Evolutionary conservation across 2,113 vertebrate species (phyloP).

Genomic region (Gallinago paraguaiae): DNA sequence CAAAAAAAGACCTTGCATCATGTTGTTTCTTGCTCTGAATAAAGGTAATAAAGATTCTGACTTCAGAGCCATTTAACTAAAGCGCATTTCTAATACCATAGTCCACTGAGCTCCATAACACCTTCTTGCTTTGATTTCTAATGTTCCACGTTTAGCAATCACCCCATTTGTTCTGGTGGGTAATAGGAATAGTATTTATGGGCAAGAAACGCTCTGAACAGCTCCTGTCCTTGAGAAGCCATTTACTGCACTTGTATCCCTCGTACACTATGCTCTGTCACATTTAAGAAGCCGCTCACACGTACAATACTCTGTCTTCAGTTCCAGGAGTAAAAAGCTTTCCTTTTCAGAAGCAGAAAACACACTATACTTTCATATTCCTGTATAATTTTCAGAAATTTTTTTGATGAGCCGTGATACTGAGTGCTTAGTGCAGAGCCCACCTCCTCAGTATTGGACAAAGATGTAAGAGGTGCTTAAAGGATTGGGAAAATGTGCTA

Average conservation of each 20-base stretch:
- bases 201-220: neutral
- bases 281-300: constrained; percentile 6
- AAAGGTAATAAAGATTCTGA: constrained; percentile 14
- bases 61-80: neutral
- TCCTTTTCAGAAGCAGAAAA: neutral
- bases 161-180: neutral
- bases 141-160: constrained; percentile 25
- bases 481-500: neutral
- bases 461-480: neutral
- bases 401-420: neutral
- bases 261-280: neutral
- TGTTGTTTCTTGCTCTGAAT: neutral
- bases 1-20: neutral
- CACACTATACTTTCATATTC: neutral
- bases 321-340: neutral
- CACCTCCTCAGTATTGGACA: neutral
- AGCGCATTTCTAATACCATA: constrained; percentile 25
- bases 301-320: neutral
- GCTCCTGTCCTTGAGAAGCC: constrained; percentile 46
- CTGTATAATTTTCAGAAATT: neutral
- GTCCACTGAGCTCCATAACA: constrained; percentile 18
- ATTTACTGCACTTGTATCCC: neutral
- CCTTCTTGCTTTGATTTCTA: constrained; percentile 42
- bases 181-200: constrained; percentile 44
- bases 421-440: neutral